phyloP scores from a whole-genome alignment of 2,113 vertebrate genomes.

The Crotalus viridis region DNA sequence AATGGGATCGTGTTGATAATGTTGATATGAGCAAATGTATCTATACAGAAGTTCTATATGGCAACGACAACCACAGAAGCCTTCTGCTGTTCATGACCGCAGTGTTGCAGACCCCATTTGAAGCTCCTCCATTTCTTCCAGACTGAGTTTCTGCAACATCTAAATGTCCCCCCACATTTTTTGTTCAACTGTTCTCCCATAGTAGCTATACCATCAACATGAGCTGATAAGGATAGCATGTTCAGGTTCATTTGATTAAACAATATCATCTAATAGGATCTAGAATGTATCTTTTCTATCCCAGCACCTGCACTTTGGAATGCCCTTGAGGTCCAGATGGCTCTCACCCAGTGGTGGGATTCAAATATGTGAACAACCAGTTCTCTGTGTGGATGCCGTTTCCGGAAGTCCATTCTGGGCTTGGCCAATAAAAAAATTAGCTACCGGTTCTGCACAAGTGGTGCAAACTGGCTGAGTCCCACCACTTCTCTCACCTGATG shows the following conservation, averaged over 20 bases:
- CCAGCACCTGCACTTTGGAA: neutral
- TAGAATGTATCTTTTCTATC: neutral
- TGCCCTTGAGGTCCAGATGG: neutral
- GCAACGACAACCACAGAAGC: neutral
- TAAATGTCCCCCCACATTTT: neutral
- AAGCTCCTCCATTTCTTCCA: neutral
- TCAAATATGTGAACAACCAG: too few species aligned
- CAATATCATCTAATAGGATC: neutral
- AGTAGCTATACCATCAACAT: neutral
- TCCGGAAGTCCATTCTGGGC: too few species aligned
- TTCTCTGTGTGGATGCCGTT: too few species aligned
- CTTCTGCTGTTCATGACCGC: neutral
- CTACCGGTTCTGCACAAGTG: too few species aligned
- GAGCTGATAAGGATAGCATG: neutral
- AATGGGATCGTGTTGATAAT: neutral
- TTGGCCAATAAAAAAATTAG: too few species aligned
- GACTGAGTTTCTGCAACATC: neutral
- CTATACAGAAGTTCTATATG: neutral
- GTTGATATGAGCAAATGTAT: neutral
- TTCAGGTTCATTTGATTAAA: neutral
- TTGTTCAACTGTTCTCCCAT: neutral
- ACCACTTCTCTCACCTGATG: neutral
- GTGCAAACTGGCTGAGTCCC: too few species aligned
- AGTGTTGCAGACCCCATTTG: neutral
- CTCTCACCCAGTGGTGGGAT: neutral